A percentile compares a stretch with the other conserved stretches of the same genome.
phyloP scores from a whole-genome alignment of 2,797 vertebrate genomes.

The Phrynocephalus vlangalii region DNA sequence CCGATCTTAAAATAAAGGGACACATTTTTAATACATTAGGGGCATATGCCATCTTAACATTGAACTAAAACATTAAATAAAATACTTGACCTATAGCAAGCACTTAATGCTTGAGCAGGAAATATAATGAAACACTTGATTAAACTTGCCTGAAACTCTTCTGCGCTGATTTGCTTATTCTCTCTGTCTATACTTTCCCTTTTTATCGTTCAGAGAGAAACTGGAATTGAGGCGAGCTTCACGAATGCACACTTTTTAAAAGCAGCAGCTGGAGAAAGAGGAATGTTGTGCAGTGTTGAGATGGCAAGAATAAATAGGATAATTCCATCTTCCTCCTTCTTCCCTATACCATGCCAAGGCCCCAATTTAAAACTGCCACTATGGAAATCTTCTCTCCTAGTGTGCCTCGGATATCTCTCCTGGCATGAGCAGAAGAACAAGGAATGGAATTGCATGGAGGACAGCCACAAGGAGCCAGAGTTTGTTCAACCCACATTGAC shows the following conservation, averaged over 20 bases:
- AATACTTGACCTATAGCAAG: no score
- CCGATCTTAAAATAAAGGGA: constrained; percentile 10
- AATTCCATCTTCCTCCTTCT: neutral
- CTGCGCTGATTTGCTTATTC: neutral
- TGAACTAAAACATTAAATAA: neutral
- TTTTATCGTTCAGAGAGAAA: neutral
- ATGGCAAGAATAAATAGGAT: neutral
- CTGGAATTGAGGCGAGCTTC: neutral
- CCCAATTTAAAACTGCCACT: neutral
- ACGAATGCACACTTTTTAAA: neutral
- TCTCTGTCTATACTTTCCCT: neutral
- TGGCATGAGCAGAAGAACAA: neutral
- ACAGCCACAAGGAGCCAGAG: neutral
- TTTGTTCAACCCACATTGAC: neutral
- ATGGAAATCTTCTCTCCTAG: neutral
- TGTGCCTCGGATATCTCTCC: neutral
- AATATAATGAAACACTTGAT: neutral
- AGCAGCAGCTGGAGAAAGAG: neutral
- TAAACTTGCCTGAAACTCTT: neutral
- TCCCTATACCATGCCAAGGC: neutral
- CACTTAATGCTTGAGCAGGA: neutral
- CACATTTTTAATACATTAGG: neutral
- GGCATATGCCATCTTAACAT: neutral
- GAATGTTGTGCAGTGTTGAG: neutral
- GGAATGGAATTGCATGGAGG: neutral